These are phyloP conservation scores for Meriones unguiculatus DNA, from an alignment of 2,113 vertebrate genomes.

Conservation along the genomic window DNA sequence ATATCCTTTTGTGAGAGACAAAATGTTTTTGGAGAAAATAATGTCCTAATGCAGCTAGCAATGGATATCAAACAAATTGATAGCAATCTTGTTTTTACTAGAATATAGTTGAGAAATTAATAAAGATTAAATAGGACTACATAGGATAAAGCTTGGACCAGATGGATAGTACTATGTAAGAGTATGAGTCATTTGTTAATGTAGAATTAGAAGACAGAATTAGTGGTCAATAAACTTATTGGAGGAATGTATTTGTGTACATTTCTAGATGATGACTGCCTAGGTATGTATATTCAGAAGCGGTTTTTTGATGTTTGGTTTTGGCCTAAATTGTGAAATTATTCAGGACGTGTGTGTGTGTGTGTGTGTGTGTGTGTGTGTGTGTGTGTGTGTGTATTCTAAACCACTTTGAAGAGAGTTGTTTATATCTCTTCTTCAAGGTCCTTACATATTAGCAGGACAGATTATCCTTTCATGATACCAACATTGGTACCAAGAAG, in stretches of 20 bases:
- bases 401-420: not conserved
- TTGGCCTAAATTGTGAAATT: constrained; percentile 16
- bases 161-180: constrained; percentile 25
- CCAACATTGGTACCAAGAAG: not conserved
- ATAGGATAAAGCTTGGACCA: not conserved
- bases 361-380: not conserved
- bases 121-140: constrained; percentile 3
- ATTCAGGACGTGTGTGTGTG: not conserved
- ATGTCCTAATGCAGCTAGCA: constrained; percentile 63
- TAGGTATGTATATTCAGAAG: not conserved
- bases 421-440: not conserved
- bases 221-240: constrained; percentile 15
- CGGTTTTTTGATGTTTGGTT: constrained; percentile 12
- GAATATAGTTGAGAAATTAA: constrained; percentile 64
- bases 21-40: constrained; percentile 73
- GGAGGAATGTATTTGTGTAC: constrained; percentile 14
- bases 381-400: not conserved
- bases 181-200: not conserved
- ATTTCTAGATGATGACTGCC: not conserved
- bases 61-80: constrained; percentile 60
- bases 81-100: constrained; percentile 69
- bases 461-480: not conserved
- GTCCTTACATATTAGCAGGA: not conserved
- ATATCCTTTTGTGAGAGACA: constrained; percentile 59
- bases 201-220: not conserved